Evolutionary conservation across 2,113 vertebrate genomes (phyloP).

Genomic region (Crotalus horridus): DNA sequence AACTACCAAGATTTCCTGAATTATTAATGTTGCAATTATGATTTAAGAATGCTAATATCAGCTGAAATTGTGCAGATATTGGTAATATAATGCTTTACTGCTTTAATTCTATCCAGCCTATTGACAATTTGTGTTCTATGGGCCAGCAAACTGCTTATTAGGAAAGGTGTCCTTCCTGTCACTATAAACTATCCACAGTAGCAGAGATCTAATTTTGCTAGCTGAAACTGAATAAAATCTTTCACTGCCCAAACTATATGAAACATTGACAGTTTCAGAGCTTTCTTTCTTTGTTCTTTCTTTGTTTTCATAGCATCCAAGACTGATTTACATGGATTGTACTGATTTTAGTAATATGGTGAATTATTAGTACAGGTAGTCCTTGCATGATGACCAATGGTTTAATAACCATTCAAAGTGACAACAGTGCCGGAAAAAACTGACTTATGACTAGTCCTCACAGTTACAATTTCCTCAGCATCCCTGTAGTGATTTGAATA

Average conservation of each 20-base stretch:
- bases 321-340: neutral
- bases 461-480: too few species aligned
- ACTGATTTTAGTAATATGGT: neutral
- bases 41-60: neutral
- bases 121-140: constrained; percentile 1
- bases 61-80: constrained; percentile 17
- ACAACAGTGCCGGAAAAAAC: too few species aligned
- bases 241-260: neutral
- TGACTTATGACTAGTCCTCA: too few species aligned
- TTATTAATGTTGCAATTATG: constrained; percentile 4
- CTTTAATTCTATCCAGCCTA: neutral
- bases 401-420: too few species aligned
- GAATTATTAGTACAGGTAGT: constrained; percentile 1
- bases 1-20: constrained; percentile 14
- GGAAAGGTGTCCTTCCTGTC: constrained; percentile 16
- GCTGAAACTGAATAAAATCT: neutral
- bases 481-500: too few species aligned
- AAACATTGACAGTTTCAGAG: neutral
- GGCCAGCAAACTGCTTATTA: neutral
- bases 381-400: too few species aligned
- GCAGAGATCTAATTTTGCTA: constrained; percentile 6
- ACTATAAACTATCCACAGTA: neutral
- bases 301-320: neutral
- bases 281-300: neutral
- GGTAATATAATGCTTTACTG: neutral